phyloP scores from a whole-genome alignment of 2,113 vertebrate genomes.

The Cathartes aura region DNA sequence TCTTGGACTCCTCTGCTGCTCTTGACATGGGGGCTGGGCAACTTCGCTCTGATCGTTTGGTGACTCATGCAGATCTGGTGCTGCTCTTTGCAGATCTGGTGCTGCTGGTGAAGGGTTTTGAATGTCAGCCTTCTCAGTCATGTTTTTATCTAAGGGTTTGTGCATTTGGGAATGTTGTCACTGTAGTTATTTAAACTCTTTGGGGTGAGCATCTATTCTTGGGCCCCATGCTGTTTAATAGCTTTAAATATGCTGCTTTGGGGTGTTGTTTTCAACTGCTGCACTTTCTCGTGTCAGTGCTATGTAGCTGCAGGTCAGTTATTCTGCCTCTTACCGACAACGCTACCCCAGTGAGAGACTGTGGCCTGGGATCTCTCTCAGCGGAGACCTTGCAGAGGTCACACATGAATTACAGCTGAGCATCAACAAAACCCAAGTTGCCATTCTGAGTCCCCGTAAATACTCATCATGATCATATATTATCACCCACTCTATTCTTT shows the following conservation, averaged over 20 bases:
- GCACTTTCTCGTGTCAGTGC: not conserved
- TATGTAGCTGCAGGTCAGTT: not conserved
- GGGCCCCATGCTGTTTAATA: not conserved
- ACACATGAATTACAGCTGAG: not conserved
- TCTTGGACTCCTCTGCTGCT: not conserved
- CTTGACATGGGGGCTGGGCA: not conserved
- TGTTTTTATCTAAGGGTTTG: not conserved
- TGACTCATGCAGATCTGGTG: not conserved
- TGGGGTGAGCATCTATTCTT: not conserved
- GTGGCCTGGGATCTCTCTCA: not conserved
- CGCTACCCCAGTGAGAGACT: not conserved
- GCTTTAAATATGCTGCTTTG: not conserved
- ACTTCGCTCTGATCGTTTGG: not conserved
- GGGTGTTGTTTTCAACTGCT: not conserved
- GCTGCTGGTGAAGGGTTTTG: not conserved
- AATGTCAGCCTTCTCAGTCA: not conserved
- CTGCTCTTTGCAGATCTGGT: not conserved
- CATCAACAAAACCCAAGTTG: not conserved
- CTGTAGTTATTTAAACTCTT: not conserved
- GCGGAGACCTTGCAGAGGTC: not conserved
- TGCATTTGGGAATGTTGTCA: fast-evolving
- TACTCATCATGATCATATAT: not conserved
- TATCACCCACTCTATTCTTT: not conserved
- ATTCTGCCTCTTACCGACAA: fast-evolving
- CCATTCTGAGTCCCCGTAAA: not conserved